Evolutionary conservation across 2,888 invertebrate species (phyloP).

Genomic region (Microplitis manilae): DNA sequence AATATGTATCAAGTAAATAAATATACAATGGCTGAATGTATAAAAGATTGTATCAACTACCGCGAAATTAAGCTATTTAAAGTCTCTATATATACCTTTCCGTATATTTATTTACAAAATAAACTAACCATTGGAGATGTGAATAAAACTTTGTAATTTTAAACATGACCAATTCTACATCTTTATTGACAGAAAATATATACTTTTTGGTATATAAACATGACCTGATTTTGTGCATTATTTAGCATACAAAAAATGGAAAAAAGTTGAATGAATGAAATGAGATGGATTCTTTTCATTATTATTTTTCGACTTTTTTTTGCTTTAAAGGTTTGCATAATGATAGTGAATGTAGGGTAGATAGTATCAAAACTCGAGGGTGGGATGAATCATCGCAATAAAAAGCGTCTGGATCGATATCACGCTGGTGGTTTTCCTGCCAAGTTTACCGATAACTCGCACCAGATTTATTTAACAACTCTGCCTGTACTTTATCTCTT

Average conservation of each 20-base stretch:
- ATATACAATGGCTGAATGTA: not conserved
- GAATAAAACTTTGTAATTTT: conserved; percentile 17
- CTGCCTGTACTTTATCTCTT: not conserved
- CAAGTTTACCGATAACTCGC: not conserved
- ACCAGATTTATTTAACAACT: conserved; percentile 2
- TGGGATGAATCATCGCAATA: conserved; percentile 61
- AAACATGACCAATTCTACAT: conserved; percentile 2
- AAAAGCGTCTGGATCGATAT: conserved; percentile 57
- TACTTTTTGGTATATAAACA: conserved; percentile 3
- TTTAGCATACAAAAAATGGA: not conserved
- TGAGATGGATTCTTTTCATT: conserved; percentile 1
- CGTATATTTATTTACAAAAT: conserved; percentile 16
- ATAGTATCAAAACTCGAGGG: conserved; percentile 34
- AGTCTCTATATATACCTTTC: not conserved
- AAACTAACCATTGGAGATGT: conserved; percentile 36
- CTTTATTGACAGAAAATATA: conserved; percentile 19
- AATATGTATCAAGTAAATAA: not conserved
- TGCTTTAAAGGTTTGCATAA: conserved; percentile 9
- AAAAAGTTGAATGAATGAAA: not conserved
- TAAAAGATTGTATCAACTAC: not conserved
- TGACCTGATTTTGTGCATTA: conserved; percentile 15
- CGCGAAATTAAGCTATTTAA: not conserved
- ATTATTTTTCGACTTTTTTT: conserved; percentile 7
- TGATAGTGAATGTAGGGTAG: conserved; percentile 16
- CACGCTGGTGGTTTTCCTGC: conserved; percentile 33